Evolutionary conservation across 2,888 invertebrate genomes (phyloP).

Genomic region (Euzetes globulus): DNA sequence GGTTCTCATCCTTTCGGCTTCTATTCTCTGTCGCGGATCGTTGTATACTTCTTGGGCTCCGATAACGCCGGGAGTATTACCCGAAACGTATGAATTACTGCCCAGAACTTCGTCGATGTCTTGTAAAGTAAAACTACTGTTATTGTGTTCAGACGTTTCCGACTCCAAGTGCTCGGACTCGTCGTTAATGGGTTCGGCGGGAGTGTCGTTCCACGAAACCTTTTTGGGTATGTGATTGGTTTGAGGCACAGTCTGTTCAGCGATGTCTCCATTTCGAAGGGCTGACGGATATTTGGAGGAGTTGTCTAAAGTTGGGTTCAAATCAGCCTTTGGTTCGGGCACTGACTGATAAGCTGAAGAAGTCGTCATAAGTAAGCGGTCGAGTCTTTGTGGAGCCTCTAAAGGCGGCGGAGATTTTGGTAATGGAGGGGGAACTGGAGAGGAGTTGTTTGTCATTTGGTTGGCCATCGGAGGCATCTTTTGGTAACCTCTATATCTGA

Average conservation of each 20-base stretch:
- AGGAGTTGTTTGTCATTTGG: not conserved
- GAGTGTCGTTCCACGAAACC: constrained; percentile 36
- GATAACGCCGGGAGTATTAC: constrained; percentile 86
- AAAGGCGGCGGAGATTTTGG: constrained; percentile 44
- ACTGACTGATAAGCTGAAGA: constrained; percentile 20
- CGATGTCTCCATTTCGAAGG: constrained; percentile 8
- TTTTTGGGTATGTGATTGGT: constrained; percentile 26
- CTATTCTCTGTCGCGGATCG: constrained; percentile 79
- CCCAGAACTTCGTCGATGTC: constrained; percentile 43
- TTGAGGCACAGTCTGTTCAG: not conserved
- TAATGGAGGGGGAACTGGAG: constrained; percentile 44
- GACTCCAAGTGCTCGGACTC: constrained; percentile 36
- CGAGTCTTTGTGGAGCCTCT: constrained; percentile 39
- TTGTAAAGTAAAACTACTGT: constrained; percentile 45
- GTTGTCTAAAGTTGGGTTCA: not conserved
- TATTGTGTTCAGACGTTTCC: not conserved
- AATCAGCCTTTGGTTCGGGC: not conserved
- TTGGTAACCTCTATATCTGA: constrained; percentile 13
- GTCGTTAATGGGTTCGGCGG: constrained; percentile 2
- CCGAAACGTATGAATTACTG: constrained; percentile 44
- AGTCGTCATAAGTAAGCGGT: constrained; percentile 34
- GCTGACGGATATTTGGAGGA: constrained; percentile 31
- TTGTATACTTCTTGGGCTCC: constrained; percentile 97
- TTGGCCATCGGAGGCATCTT: not conserved
- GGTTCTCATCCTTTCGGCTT: constrained; percentile 69